Percentiles rank a stretch among this genome's conserved stretches.
Evolutionary conservation across 2,888 invertebrate species (phyloP).

Genomic region (Parnassius mnemosyne): DNA sequence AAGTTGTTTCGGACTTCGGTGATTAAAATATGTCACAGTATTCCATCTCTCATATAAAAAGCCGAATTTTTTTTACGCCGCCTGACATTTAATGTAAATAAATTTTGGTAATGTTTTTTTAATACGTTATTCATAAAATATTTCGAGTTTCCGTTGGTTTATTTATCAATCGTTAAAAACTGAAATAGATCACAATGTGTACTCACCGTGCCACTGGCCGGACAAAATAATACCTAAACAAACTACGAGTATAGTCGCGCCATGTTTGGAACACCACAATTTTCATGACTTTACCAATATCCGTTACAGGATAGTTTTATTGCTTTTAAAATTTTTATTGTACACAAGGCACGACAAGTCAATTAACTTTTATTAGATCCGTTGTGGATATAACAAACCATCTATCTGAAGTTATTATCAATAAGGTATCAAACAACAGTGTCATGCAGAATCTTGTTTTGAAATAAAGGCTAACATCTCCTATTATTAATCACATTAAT

Average conservation of each 20-base stretch:
- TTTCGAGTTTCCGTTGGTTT: constrained; percentile 44
- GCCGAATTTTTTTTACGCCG: no score
- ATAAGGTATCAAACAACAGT: no score
- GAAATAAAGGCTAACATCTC: no score
- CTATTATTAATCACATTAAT: no score
- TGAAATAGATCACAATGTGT: constrained; percentile 44
- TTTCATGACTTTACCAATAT: constrained; percentile 41
- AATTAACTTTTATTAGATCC: constrained; percentile 18
- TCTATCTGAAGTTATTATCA: not conserved
- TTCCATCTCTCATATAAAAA: no score
- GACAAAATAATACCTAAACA: constrained; percentile 32
- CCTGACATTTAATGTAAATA: no score
- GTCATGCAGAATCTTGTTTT: no score
- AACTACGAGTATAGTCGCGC: constrained; percentile 29
- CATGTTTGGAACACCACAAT: constrained; percentile 37
- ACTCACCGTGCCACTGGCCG: constrained; percentile 21
- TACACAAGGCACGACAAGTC: constrained; percentile 21
- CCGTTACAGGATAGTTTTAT: constrained; percentile 39
- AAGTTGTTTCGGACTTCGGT: no score
- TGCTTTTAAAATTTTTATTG: constrained; percentile 26
- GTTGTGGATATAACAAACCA: not conserved
- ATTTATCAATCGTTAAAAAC: constrained; percentile 61
- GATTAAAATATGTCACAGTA: no score
- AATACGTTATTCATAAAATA: constrained; percentile 39
- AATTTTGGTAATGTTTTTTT: constrained; percentile 16